Conservation (phyloP, 2,888 invertebrate genomes). For the Peribatodes rhomboidaria region DNA sequence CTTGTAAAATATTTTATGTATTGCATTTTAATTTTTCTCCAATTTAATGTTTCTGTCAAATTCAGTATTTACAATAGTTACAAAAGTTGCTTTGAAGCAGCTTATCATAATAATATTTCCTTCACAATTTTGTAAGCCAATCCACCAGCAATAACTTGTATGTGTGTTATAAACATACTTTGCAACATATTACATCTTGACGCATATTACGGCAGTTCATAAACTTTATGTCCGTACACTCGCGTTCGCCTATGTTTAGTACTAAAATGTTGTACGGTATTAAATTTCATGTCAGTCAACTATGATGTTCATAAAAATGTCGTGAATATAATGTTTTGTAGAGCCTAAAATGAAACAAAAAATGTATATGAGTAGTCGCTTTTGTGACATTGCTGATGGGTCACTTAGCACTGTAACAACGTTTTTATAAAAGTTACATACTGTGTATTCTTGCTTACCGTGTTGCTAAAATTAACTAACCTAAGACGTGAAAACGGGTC, state of each 20-base stretch:
- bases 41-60: too few relatives aligned
- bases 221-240: constrained; percentile 39
- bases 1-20: too few relatives aligned
- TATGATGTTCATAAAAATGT: constrained; percentile 21
- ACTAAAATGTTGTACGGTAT: constrained; percentile 19
- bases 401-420: too few relatives aligned
- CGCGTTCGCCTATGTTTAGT: constrained; percentile 23
- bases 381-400: too few relatives aligned
- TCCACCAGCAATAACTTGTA: background rate
- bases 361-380: background rate
- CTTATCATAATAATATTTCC: background rate
- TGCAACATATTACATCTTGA: constrained; percentile 40
- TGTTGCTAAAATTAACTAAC: too few relatives aligned
- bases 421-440: too few relatives aligned
- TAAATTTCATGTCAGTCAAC: constrained; percentile 22
- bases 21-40: too few relatives aligned
- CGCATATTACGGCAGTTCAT: constrained; percentile 45
- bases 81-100: too few relatives aligned
- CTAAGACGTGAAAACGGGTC: too few relatives aligned
- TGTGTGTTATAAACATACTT: constrained; percentile 34
- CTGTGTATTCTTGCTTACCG: too few relatives aligned
- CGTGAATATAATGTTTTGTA: constrained; percentile 8
- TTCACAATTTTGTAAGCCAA: background rate
- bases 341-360: background rate
- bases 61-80: too few relatives aligned